Percentiles rank a stretch among this genome's conserved stretches.
Conservation (phyloP, 2,113 vertebrate species). For the Apaloderma vittatum region DNA sequence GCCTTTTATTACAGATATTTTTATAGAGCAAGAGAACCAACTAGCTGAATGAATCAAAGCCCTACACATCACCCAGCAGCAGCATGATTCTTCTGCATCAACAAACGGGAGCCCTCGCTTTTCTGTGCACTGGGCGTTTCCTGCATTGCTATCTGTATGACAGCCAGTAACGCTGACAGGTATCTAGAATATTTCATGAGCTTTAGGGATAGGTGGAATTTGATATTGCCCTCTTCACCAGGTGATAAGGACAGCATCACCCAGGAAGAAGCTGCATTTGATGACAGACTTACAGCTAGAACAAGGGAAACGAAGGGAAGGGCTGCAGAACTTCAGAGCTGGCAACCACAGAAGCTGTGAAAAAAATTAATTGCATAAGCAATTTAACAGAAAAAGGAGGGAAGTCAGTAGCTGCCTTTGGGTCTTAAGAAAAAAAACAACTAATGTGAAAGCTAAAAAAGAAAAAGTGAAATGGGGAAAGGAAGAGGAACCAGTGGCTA, state of each 20-base stretch:
- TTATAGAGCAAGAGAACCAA: background rate
- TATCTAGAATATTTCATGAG: background rate
- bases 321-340: background rate
- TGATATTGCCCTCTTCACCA: background rate
- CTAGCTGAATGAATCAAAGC: background rate
- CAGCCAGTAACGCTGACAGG: background rate
- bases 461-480: background rate
- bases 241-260: background rate
- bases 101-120: background rate
- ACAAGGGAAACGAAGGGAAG: background rate
- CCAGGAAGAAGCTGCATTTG: background rate
- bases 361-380: background rate
- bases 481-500: background rate
- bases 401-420: background rate
- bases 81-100: background rate
- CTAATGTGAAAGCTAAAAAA: background rate
- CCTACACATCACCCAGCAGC: background rate
- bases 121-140: background rate
- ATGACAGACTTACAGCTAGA: background rate
- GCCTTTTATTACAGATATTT: background rate
- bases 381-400: background rate
- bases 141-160: rapidly evolving
- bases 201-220: background rate
- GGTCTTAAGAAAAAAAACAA: background rate
- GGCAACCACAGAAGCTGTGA: background rate